Conservation (phyloP, 2,888 invertebrate species). For the Drosophila ochracea region DNA sequence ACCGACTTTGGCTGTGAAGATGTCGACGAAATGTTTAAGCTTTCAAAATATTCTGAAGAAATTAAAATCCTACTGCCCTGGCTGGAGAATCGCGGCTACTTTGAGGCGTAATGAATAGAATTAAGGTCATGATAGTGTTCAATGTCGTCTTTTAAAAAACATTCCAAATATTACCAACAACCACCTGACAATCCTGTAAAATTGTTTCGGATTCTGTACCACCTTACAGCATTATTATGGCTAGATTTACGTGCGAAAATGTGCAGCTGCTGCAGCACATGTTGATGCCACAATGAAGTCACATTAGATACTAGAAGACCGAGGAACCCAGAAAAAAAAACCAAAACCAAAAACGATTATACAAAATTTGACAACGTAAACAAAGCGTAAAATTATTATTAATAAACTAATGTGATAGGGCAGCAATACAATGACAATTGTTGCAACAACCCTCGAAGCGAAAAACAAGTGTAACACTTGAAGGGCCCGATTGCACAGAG, state of each 20-base stretch:
- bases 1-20: slow-evolving; percentile 35
- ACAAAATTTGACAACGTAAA: slow-evolving; percentile 69
- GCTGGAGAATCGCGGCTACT: slow-evolving; percentile 68
- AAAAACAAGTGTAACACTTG: slow-evolving; percentile 66
- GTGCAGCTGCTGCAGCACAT: slow-evolving; percentile 68
- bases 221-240: slow-evolving; percentile 34
- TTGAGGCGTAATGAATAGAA: slow-evolving; percentile 40
- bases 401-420: slow-evolving; percentile 61
- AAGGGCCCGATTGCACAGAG: slow-evolving; percentile 9
- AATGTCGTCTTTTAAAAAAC: neutral
- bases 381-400: slow-evolving; percentile 81
- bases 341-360: slow-evolving; percentile 47
- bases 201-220: slow-evolving; percentile 19
- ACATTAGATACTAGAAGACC: slow-evolving; percentile 38
- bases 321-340: slow-evolving; percentile 8
- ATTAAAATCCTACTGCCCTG: slow-evolving; percentile 63
- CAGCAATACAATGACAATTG: slow-evolving; percentile 61
- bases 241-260: slow-evolving; percentile 61
- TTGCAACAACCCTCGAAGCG: slow-evolving; percentile 56
- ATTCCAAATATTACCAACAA: slow-evolving; percentile 31
- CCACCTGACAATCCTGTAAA: slow-evolving; percentile 70
- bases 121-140: neutral
- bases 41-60: slow-evolving; percentile 38
- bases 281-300: slow-evolving; percentile 56
- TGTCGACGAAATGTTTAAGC: slow-evolving; percentile 52